Percentiles rank a stretch among this genome's conserved stretches.
Evolutionary conservation across 2,797 vertebrate genomes (phyloP).

Genomic region (Xyrichtys novacula): DNA sequence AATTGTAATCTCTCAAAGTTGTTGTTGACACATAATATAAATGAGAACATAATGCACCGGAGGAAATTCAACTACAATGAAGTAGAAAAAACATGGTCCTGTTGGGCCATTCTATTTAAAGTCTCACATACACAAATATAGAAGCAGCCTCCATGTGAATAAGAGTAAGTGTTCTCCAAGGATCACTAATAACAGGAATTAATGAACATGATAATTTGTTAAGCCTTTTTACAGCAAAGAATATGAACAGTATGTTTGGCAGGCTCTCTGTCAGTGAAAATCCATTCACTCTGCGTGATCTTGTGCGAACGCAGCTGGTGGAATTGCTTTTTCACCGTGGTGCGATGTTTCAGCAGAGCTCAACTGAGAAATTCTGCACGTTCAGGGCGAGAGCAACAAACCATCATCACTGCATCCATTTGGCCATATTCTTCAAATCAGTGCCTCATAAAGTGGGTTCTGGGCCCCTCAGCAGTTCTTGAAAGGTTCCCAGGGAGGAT

Average conservation of each 20-base stretch:
- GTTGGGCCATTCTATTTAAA: too few relatives aligned
- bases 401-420: constrained; percentile 29
- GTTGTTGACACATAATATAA: too few relatives aligned
- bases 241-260: constrained; percentile 7
- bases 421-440: constrained; percentile 39
- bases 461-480: constrained; percentile 28
- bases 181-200: neutral
- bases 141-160: too few relatives aligned
- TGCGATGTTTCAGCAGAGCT: constrained; percentile 6
- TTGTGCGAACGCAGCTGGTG: neutral
- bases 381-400: constrained; percentile 18
- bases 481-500: constrained; percentile 42
- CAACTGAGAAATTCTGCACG: constrained; percentile 2
- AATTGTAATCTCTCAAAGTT: too few relatives aligned
- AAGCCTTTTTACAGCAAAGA: neutral
- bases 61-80: too few relatives aligned
- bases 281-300: constrained; percentile 6
- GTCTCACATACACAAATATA: neutral
- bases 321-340: neutral
- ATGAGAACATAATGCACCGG: too few relatives aligned
- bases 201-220: neutral
- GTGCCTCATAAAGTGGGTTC: constrained; percentile 31
- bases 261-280: constrained; percentile 1
- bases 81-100: too few relatives aligned
- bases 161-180: neutral